Evolutionary conservation across 2,888 invertebrate genomes (phyloP).

Genomic region (Oasisia sp.): DNA sequence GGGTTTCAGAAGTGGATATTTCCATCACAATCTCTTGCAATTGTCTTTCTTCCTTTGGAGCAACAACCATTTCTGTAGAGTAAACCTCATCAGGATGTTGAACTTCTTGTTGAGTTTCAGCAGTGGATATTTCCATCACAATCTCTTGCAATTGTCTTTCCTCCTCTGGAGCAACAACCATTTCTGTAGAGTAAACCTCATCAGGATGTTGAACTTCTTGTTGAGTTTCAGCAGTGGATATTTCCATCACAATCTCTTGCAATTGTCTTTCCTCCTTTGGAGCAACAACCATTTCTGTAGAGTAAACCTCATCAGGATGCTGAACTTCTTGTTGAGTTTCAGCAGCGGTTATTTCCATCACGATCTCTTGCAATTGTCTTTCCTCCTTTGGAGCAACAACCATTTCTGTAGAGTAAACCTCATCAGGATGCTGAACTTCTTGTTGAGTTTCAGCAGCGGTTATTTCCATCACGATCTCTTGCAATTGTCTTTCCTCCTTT

Average conservation of each 20-base stretch:
- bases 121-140: not conserved
- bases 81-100: not conserved
- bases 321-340: constrained; percentile 13
- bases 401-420: constrained; percentile 28
- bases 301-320: not conserved
- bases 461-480: constrained; percentile 32
- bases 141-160: constrained; percentile 14
- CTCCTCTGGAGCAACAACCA: not conserved
- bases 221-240: no score
- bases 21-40: constrained; percentile 22
- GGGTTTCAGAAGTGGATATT: no score
- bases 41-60: constrained; percentile 17
- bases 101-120: not conserved
- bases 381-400: constrained; percentile 26
- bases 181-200: not conserved
- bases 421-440: not conserved
- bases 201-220: not conserved
- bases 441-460: constrained; percentile 30
- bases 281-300: not conserved
- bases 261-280: constrained; percentile 19
- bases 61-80: not conserved
- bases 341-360: constrained; percentile 32
- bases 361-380: constrained; percentile 32
- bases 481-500: constrained; percentile 30
- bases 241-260: constrained; percentile 21